Conservation (phyloP, 2,113 vertebrate species). For the Crocuta crocuta region DNA sequence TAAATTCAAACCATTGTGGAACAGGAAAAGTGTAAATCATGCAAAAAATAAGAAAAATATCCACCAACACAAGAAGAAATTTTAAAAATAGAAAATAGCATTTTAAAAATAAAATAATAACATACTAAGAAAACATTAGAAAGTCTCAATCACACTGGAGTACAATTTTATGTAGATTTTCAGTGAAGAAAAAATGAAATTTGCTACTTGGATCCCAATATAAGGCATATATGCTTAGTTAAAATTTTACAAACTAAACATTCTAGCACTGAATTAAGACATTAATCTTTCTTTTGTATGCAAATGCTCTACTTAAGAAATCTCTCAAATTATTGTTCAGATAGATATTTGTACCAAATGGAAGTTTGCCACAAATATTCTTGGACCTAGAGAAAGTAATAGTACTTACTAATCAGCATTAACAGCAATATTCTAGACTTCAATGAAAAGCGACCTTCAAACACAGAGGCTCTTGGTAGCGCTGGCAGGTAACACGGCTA, state of each 20-base stretch:
- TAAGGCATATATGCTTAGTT: background rate
- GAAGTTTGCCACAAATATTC: background rate
- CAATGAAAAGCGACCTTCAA: background rate
- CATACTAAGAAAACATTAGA: background rate
- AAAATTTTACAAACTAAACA: background rate
- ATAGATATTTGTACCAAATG: background rate
- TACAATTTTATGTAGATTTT: background rate
- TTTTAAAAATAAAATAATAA: background rate
- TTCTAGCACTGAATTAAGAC: background rate
- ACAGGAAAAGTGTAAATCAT: fast-evolving
- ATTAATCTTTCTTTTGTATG: background rate
- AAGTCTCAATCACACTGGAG: background rate
- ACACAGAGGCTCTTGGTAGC: background rate
- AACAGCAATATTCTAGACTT: background rate
- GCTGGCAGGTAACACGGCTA: background rate
- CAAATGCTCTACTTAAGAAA: background rate
- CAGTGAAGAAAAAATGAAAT: background rate
- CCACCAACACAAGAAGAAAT: background rate
- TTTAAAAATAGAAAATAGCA: background rate
- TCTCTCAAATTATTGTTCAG: background rate
- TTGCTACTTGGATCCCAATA: background rate
- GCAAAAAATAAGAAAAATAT: background rate
- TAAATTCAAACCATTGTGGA: background rate
- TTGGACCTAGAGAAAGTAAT: background rate
- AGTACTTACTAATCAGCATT: background rate